phyloP scores from a whole-genome alignment of 2,113 vertebrate species.

The Ochotona curzoniae region DNA sequence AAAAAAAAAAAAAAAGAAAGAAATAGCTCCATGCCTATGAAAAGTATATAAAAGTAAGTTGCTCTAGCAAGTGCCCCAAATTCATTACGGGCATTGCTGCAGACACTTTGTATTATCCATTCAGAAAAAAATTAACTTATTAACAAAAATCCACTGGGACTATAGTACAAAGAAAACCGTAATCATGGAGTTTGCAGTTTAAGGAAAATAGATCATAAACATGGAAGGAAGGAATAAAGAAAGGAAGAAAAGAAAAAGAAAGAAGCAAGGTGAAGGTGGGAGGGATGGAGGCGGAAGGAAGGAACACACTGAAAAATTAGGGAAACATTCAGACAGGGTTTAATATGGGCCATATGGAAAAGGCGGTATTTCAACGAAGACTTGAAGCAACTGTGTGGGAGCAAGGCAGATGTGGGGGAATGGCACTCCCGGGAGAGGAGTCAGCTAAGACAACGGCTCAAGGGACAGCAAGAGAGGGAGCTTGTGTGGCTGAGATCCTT shows the following conservation, averaged over 20 bases:
- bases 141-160: constrained; percentile 55
- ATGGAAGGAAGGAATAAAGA: background rate
- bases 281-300: background rate
- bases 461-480: background rate
- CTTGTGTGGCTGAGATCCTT: too few relatives aligned
- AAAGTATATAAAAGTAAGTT: background rate
- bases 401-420: too few relatives aligned
- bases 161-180: too few relatives aligned
- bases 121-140: background rate
- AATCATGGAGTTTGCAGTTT: background rate
- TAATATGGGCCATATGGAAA: background rate
- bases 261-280: background rate
- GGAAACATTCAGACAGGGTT: background rate
- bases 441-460: background rate
- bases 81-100: background rate
- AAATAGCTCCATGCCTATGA: background rate
- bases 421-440: too few relatives aligned
- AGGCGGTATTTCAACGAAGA: background rate
- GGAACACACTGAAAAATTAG: background rate
- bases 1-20: background rate
- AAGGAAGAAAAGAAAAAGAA: background rate
- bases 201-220: background rate
- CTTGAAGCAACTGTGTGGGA: background rate
- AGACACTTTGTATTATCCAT: background rate
- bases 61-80: background rate